Evolutionary conservation across 2,797 vertebrate genomes (phyloP).

Genomic region (Myotis findleyi): DNA sequence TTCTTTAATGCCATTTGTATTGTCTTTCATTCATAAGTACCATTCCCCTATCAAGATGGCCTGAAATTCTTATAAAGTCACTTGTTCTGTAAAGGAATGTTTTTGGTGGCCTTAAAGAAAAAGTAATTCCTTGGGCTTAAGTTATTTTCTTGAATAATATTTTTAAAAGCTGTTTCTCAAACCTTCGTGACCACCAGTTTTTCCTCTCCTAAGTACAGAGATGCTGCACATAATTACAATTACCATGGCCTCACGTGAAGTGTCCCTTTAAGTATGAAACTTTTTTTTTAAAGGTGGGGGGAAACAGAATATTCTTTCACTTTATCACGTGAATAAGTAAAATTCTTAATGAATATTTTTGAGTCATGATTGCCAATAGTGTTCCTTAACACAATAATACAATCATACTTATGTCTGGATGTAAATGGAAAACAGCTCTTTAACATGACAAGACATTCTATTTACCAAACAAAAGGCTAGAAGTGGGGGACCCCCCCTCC

Average conservation of each 20-base stretch:
- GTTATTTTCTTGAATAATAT: neutral
- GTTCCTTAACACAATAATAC: slow-evolving; percentile 28
- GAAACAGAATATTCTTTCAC: neutral
- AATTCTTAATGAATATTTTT: neutral
- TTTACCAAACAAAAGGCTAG: neutral
- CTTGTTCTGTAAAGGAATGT: neutral
- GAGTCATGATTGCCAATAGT: neutral
- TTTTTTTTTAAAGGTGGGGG: neutral
- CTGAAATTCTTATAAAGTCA: slow-evolving; percentile 46
- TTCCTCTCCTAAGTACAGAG: neutral
- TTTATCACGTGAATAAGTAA: neutral
- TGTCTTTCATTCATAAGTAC: slow-evolving; percentile 25
- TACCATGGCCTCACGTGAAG: neutral
- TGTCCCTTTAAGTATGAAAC: neutral
- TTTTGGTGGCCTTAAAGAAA: neutral
- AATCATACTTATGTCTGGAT: neutral
- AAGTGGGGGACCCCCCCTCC: neutral
- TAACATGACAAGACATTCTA: neutral
- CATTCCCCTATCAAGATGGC: neutral
- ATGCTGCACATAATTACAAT: slow-evolving; percentile 29
- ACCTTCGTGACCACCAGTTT: neutral
- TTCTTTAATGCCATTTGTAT: neutral
- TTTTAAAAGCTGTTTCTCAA: slow-evolving; percentile 12
- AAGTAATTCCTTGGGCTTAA: neutral
- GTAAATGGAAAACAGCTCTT: neutral